A percentile compares a stretch with the other conserved stretches of the same genome.
Conservation (phyloP, 2,888 invertebrate genomes). For the Drosophila meridiana region DNA sequence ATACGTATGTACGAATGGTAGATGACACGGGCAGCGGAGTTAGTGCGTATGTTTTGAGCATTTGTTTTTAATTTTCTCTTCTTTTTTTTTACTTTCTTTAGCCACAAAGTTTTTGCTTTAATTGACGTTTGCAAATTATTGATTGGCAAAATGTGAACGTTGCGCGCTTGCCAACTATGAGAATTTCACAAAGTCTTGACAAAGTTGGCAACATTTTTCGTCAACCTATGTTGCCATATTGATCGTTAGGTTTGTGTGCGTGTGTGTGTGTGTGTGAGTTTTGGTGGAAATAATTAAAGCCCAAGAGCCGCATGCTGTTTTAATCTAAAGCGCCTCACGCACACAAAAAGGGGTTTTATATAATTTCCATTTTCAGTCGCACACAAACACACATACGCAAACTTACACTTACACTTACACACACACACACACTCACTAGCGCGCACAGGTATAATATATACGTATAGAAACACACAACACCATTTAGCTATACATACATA, state of each 20-base stretch:
- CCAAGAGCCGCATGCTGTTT: constrained; percentile 44
- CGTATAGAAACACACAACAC: constrained; percentile 43
- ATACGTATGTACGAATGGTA: constrained; percentile 18
- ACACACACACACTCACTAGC: constrained; percentile 29
- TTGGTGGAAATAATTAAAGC: constrained; percentile 39
- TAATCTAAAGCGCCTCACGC: constrained; percentile 56
- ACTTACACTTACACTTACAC: constrained; percentile 35
- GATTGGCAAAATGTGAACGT: constrained; percentile 39
- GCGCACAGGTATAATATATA: constrained; percentile 42
- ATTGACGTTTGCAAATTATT: constrained; percentile 53
- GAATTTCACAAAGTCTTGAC: constrained; percentile 45
- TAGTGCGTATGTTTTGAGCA: constrained; percentile 10
- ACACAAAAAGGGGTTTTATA: constrained; percentile 66
- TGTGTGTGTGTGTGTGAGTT: background rate
- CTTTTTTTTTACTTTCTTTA: background rate
- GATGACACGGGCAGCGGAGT: constrained; percentile 11
- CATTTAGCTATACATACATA: constrained; percentile 54
- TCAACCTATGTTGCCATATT: constrained; percentile 45
- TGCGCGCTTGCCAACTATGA: constrained; percentile 41
- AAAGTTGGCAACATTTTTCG: constrained; percentile 36
- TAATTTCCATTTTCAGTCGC: constrained; percentile 76
- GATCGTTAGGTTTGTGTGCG: constrained; percentile 33
- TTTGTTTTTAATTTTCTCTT: constrained; percentile 19
- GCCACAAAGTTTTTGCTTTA: constrained; percentile 29
- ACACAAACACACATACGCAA: constrained; percentile 45